Conservation (phyloP, 2,888 invertebrate species). For the Pyralis farinalis region DNA sequence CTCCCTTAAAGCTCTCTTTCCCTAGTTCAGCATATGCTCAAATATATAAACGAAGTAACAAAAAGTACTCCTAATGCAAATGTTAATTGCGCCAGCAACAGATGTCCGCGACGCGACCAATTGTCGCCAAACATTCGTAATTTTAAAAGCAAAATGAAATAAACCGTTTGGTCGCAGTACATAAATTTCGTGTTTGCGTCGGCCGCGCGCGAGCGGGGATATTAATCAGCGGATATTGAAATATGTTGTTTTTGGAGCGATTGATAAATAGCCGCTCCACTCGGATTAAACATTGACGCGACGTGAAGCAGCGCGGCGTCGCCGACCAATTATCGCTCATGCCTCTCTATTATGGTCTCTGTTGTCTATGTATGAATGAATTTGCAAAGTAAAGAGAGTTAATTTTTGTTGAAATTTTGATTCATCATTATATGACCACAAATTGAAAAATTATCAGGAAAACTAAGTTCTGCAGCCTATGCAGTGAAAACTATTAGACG, state of each 20-base stretch:
- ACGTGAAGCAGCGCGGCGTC: conserved; percentile 18
- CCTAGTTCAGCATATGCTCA: background rate
- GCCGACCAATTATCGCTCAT: conserved; percentile 75
- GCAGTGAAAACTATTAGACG: no score
- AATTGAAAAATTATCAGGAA: no score
- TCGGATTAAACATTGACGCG: no score
- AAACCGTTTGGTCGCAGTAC: conserved; percentile 75
- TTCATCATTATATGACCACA: no score
- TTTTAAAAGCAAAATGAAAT: conserved; percentile 79
- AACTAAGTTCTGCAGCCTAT: no score
- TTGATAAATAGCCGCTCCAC: no score
- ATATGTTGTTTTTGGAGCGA: conserved; percentile 81
- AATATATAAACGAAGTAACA: conserved; percentile 13
- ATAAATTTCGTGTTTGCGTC: conserved; percentile 79
- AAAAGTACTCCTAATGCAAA: conserved; percentile 60
- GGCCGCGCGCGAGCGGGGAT: conserved; percentile 74
- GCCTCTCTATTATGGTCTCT: no score
- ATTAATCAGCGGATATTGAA: conserved; percentile 81
- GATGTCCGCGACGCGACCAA: conserved; percentile 71
- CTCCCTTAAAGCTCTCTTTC: no score
- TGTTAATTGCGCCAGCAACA: conserved; percentile 72
- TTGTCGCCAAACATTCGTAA: conserved; percentile 77
- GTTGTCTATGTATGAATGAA: no score
- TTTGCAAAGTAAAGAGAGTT: no score
- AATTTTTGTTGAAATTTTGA: no score